Base-by-base conservation (phyloP, 2,888 invertebrate genomes). In the Panopea generosa region DNA sequence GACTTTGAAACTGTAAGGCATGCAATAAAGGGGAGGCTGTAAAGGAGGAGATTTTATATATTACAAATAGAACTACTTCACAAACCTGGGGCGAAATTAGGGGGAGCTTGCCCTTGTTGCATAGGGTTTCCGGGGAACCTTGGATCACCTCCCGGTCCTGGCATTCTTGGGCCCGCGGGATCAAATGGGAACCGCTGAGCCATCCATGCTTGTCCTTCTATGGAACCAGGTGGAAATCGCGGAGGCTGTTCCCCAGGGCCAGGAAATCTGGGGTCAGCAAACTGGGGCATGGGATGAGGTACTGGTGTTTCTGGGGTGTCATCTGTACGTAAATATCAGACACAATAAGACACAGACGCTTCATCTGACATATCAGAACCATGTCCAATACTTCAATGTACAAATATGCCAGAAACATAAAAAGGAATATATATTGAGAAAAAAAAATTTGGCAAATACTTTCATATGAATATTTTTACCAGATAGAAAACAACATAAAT, bases 191-290 rank as follows among this genome's bases (percentile, higher is more conserved):
- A 57, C 26, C 50, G 33, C 47, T 49, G 55, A 18, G 61, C 72
- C 22, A 72, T 66, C 62, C 70, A 70, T 16, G 49, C 61, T 22
- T 71, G 70, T 4, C 59, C 71, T 27, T 77, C 76, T 16, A 56
- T 38, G 3, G 65, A 61, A 7, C 67, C 74, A 11, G 78, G 65
- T 16, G 45, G 70, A 43, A 80, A 68, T 22, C 80, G 65, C 14
- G 79, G 71, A 16, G 66, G 59, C 9, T 68, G 73, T 11, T 66
- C 71, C 16, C 66, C 72, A 11, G 79, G 74, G 2, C 72, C 74
- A 11, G 73, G 62, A 33, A 66, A 69, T 18, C 70, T 61, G 14
- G 77, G 73, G 14, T 72, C 63, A 1, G 55, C 62, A 40, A 59
- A 45, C 45, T 52, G 18, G 56, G 53, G 33, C 52, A 61, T 62